A percentile compares a stretch with the other conserved stretches of the same genome.
Evolutionary conservation across 2,113 vertebrate species (phyloP).

Genomic region (Sinocyclocheilus anophthalmus): DNA sequence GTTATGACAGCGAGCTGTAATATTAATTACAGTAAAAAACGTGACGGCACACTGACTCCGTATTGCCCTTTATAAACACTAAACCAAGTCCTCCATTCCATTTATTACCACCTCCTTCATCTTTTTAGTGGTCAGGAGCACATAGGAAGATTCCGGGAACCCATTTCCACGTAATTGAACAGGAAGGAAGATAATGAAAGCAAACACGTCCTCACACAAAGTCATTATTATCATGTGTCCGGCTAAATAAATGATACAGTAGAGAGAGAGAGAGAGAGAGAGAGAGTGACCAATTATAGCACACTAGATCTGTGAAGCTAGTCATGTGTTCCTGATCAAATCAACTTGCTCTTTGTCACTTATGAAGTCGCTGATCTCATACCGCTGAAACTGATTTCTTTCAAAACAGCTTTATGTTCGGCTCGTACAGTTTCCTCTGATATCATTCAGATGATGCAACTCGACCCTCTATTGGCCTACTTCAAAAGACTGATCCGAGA

Average conservation of each 20-base stretch:
- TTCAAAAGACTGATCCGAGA: slow-evolving; percentile 6
- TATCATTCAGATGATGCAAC: slow-evolving; percentile 10
- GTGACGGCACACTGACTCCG: slow-evolving; percentile 42
- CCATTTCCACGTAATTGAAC: slow-evolving; percentile 62
- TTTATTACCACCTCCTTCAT: slow-evolving; percentile 14
- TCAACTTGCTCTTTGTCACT: slow-evolving; percentile 14
- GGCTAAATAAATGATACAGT: slow-evolving; percentile 21
- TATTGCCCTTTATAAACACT: slow-evolving; percentile 31
- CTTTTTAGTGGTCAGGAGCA: slow-evolving; percentile 37
- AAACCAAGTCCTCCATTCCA: neutral
- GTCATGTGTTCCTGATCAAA: slow-evolving; percentile 22
- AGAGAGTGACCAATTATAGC: slow-evolving; percentile 8
- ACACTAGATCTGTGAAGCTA: neutral
- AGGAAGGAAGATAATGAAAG: slow-evolving; percentile 36
- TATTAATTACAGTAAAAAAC: slow-evolving; percentile 75
- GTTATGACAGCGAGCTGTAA: slow-evolving; percentile 73
- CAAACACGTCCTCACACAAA: slow-evolving; percentile 21
- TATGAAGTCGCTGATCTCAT: neutral
- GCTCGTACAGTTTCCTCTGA: neutral
- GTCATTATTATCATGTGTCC: slow-evolving; percentile 32
- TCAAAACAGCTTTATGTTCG: neutral
- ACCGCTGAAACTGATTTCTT: neutral
- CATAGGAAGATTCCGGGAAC: slow-evolving; percentile 44
- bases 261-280: neutral
- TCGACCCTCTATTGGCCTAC: neutral